Conservation (phyloP, 2,797 vertebrate genomes). For the Ispidina lecontei region DNA sequence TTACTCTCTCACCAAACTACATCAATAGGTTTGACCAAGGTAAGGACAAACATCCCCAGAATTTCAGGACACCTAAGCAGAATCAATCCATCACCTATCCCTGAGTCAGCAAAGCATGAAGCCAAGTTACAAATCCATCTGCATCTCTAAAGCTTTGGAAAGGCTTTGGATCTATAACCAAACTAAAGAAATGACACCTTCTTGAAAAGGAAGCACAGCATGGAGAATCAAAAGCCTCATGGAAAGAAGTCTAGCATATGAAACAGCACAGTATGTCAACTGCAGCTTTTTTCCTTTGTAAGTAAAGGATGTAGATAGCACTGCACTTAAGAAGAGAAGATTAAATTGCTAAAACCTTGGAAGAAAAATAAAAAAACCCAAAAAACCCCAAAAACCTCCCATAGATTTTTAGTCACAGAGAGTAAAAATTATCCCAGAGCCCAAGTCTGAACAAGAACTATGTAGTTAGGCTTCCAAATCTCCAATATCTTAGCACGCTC, state of each 20-base stretch:
- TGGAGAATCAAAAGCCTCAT: background rate
- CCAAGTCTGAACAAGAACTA: background rate
- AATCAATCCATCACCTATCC: background rate
- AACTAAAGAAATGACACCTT: background rate
- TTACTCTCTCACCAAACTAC: background rate
- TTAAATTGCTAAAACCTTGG: background rate
- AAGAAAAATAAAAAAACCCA: background rate
- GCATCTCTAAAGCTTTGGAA: background rate
- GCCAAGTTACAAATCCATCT: background rate
- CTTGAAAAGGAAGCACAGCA: background rate
- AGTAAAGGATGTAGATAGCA: background rate
- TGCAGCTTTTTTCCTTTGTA: background rate
- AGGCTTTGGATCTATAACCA: background rate
- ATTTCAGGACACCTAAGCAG: background rate
- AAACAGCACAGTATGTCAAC: background rate
- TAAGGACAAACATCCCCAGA: background rate
- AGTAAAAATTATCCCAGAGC: background rate
- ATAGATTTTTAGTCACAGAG: background rate
- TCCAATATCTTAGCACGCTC: background rate
- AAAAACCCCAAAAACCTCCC: background rate
- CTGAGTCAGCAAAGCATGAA: background rate
- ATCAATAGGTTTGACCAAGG: background rate
- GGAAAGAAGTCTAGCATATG: background rate
- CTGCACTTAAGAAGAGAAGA: background rate
- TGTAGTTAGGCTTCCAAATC: background rate